Percentiles rank a stretch among this genome's conserved stretches.
These are phyloP conservation scores for Corvus cornix DNA, from an alignment of 2,113 vertebrate genomes.

Conservation along the genomic window DNA sequence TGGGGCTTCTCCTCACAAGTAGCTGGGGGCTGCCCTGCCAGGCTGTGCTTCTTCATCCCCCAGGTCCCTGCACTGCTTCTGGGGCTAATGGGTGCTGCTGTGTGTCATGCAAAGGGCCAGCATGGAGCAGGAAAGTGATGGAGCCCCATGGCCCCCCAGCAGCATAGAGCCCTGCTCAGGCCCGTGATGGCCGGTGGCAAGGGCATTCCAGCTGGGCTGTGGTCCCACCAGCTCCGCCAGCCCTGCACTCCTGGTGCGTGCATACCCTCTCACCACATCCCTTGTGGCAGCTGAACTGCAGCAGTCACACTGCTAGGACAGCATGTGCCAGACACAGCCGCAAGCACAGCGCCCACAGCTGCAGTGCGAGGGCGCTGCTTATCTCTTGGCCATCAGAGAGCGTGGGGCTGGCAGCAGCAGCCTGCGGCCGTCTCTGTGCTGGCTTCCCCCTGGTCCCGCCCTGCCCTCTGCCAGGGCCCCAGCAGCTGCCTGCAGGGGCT, in stretches of 20 bases:
- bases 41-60: not conserved
- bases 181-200: rapidly evolving
- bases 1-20: not conserved
- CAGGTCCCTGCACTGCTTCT: rapidly evolving
- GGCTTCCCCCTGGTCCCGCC: not conserved
- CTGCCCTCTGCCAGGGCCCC: not conserved
- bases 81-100: rapidly evolving
- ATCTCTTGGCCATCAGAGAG: not conserved
- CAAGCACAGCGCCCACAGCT: not conserved
- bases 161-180: not conserved
- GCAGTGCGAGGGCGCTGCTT: not conserved
- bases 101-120: rapidly evolving
- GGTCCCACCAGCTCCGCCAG: rapidly evolving
- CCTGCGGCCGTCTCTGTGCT: not conserved
- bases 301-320: not conserved
- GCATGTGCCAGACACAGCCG: not conserved
- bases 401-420: not conserved
- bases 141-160: not conserved
- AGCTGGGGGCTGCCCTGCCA: not conserved
- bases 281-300: not conserved
- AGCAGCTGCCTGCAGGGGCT: too few species aligned
- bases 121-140: rapidly evolving
- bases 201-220: rapidly evolving
- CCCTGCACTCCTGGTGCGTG: rapidly evolving
- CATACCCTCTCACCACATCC: not conserved